Evolutionary conservation across 2,888 invertebrate species (phyloP).

Genomic region (Thumatha senex): DNA sequence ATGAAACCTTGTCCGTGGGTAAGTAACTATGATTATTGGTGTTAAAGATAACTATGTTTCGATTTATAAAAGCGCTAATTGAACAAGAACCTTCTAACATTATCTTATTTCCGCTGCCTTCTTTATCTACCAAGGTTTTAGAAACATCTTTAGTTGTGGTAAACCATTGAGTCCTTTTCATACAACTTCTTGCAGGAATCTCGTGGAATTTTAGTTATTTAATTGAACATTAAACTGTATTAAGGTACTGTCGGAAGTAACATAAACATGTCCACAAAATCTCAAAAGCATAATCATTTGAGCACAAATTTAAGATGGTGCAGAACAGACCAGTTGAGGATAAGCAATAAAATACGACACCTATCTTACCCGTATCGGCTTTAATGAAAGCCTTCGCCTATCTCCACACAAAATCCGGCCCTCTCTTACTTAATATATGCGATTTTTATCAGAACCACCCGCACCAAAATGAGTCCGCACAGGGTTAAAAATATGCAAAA

Average conservation of each 20-base stretch:
- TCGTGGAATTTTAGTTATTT: no score
- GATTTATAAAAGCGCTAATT: no score
- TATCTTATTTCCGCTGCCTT: no score
- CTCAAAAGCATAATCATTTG: constrained; percentile 46
- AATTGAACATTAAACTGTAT: constrained; percentile 37
- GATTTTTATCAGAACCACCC: constrained; percentile 70
- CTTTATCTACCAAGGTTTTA: no score
- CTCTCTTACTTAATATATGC: constrained; percentile 67
- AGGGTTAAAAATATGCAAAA: constrained; percentile 82
- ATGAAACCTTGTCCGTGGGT: no score
- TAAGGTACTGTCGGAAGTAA: constrained; percentile 38
- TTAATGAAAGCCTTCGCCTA: constrained; percentile 71
- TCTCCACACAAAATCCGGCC: constrained; percentile 54
- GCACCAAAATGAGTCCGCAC: constrained; percentile 48
- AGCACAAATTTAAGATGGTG: constrained; percentile 47
- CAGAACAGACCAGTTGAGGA: constrained; percentile 42
- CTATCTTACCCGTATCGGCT: constrained; percentile 65
- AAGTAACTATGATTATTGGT: no score
- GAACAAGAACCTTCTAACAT: no score
- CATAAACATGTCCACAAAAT: constrained; percentile 47
- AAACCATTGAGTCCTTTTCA: no score
- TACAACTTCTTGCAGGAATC: no score
- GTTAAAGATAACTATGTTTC: no score
- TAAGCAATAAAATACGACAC: constrained; percentile 68
- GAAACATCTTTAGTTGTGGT: no score